Conservation (phyloP, 2,113 vertebrate species). For the Equus przewalskii region DNA sequence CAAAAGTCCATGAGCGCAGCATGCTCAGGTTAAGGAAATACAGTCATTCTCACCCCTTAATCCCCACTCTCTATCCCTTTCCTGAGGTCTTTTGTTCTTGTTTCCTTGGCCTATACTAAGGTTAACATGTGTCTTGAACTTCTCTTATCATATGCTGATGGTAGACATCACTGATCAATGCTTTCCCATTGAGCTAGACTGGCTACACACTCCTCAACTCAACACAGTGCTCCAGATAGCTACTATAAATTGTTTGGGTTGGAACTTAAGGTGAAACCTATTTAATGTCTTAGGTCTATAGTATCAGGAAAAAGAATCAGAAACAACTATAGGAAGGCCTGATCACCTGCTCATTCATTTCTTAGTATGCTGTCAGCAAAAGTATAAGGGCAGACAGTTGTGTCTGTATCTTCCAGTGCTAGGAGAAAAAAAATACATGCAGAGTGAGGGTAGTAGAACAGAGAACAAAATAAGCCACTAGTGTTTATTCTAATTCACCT, state of each 20-base stretch:
- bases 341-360: background rate
- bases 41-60: background rate
- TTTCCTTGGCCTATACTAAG: background rate
- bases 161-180: background rate
- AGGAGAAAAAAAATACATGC: background rate
- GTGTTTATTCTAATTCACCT: constrained; percentile 23
- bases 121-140: background rate
- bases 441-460: background rate
- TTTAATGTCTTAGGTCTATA: background rate
- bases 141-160: background rate
- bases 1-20: background rate
- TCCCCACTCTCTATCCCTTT: background rate
- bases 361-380: constrained; percentile 18
- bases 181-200: background rate
- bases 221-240: background rate
- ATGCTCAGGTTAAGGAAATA: background rate
- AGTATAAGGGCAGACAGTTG: background rate
- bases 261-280: background rate
- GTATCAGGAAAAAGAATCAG: constrained; percentile 30
- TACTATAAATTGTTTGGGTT: background rate
- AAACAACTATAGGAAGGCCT: background rate
- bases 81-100: background rate
- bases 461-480: constrained; percentile 44
- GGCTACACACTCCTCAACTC: background rate
- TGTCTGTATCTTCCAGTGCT: background rate